Conservation (phyloP, 1,140 invertebrate genomes). For the Atta cephalotes region DNA sequence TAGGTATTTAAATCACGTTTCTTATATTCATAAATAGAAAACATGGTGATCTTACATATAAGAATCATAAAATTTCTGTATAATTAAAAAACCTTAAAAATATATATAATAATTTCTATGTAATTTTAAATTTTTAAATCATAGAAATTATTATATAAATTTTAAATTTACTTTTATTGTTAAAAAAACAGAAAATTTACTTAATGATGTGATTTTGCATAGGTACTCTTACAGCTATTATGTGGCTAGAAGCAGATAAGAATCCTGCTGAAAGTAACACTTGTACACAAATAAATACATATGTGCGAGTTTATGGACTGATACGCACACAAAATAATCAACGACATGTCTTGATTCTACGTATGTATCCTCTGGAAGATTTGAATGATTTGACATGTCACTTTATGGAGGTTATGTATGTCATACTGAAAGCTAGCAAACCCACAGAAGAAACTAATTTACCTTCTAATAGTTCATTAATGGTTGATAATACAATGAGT, state of each 20-base stretch:
- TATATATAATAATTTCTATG: background rate
- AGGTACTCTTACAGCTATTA: conserved; percentile 79
- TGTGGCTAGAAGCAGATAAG: conserved; percentile 82
- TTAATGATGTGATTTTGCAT: background rate
- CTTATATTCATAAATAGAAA: too few species aligned
- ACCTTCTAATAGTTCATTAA: background rate
- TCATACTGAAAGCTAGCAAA: conserved; percentile 55
- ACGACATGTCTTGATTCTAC: conserved; percentile 77
- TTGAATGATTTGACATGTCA: conserved; percentile 78
- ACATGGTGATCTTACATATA: background rate
- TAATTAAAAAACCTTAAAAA: background rate
- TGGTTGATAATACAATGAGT: background rate
- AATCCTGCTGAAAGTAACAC: conserved; percentile 32
- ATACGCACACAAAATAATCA: conserved; percentile 76
- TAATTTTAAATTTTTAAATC: background rate
- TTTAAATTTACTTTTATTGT: background rate
- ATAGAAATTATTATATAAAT: background rate
- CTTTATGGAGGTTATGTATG: conserved; percentile 72
- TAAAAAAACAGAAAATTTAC: background rate
- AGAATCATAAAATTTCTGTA: background rate
- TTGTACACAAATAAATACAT: conserved; percentile 70
- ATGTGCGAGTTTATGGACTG: conserved; percentile 77
- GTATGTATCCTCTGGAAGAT: conserved; percentile 74
- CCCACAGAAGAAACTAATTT: background rate
- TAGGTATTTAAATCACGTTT: too few species aligned